Conservation (phyloP, 2,888 invertebrate genomes). For the Anthrax anthrax region DNA sequence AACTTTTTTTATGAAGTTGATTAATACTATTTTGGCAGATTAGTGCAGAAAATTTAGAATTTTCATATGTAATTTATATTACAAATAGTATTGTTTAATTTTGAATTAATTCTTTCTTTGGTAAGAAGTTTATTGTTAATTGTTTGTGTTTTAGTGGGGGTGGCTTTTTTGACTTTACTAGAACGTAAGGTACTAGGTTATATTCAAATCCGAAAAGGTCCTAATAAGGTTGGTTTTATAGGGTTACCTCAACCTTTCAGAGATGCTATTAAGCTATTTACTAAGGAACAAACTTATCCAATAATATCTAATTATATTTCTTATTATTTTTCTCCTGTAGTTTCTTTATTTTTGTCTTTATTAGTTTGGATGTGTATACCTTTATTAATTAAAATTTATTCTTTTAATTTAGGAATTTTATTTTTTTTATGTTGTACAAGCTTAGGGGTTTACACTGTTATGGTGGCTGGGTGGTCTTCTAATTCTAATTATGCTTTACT, state of each 20-base stretch:
- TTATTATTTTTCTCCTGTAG: constrained; percentile 45
- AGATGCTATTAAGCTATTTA: constrained; percentile 59
- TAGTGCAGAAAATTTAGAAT: constrained; percentile 58
- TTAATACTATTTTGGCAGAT: constrained; percentile 47
- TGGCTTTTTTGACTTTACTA: constrained; percentile 57
- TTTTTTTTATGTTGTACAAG: constrained; percentile 52
- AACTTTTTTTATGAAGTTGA: constrained; percentile 27
- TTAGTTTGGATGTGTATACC: constrained; percentile 45
- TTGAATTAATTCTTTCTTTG: constrained; percentile 35
- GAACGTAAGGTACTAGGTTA: constrained; percentile 57
- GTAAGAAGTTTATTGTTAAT: constrained; percentile 39
- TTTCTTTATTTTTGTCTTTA: constrained; percentile 45
- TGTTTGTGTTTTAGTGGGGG: constrained; percentile 45
- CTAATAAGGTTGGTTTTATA: constrained; percentile 50
- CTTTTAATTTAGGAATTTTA: constrained; percentile 44
- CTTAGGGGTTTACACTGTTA: constrained; percentile 47
- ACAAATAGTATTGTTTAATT: constrained; percentile 41
- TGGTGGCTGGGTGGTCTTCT: constrained; percentile 51
- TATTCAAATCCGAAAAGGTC: constrained; percentile 59
- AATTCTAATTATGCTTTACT: constrained; percentile 60
- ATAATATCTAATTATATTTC: constrained; percentile 43
- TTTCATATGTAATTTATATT: constrained; percentile 43
- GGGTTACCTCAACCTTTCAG: constrained; percentile 55
- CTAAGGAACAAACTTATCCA: constrained; percentile 46
- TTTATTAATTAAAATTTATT: constrained; percentile 39